A percentile compares a stretch with the other conserved stretches of the same genome.
Evolutionary conservation across 2,113 vertebrate species (phyloP).

Genomic region (Cyprinodon variegatus): DNA sequence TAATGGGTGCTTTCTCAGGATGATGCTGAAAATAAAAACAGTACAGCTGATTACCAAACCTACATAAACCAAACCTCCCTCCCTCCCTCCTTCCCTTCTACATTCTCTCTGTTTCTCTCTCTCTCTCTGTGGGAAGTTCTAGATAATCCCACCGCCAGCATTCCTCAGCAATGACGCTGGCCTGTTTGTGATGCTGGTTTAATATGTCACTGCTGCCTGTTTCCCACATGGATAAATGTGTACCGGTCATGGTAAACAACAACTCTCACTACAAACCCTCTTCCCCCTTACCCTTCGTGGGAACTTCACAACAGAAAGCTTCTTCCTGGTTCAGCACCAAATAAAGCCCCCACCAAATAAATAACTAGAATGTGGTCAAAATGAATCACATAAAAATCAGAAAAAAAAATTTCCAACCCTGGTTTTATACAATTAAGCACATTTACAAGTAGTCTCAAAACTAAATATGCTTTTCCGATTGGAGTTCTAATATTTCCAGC

Average conservation of each 20-base stretch:
- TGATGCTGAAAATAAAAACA: conserved; percentile 23
- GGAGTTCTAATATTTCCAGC: no score
- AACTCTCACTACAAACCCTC: not conserved
- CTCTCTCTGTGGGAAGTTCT: conserved; percentile 51
- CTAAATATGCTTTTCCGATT: no score
- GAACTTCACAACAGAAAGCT: conserved; percentile 57
- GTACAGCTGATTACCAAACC: conserved; percentile 51
- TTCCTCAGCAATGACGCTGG: conserved; percentile 50
- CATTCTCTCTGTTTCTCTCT: conserved; percentile 2
- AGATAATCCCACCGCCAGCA: conserved; percentile 37
- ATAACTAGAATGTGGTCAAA: no score
- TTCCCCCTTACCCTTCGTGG: conserved; percentile 40
- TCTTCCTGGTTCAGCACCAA: conserved; percentile 63
- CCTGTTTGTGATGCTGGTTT: conserved; percentile 55
- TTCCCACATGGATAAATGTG: conserved; percentile 72
- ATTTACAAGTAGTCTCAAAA: no score
- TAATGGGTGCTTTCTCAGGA: not conserved
- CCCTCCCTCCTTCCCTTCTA: not conserved
- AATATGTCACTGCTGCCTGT: conserved; percentile 62
- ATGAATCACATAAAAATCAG: no score
- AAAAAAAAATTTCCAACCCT: no score
- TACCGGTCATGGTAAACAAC: conserved; percentile 43
- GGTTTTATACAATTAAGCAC: no score
- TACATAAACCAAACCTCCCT: conserved; percentile 18
- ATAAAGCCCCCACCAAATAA: not conserved